Percentiles rank a stretch among this genome's conserved stretches.
Evolutionary conservation across 1,140 invertebrate species (phyloP).

Genomic region (Neodiprion virginianus): DNA sequence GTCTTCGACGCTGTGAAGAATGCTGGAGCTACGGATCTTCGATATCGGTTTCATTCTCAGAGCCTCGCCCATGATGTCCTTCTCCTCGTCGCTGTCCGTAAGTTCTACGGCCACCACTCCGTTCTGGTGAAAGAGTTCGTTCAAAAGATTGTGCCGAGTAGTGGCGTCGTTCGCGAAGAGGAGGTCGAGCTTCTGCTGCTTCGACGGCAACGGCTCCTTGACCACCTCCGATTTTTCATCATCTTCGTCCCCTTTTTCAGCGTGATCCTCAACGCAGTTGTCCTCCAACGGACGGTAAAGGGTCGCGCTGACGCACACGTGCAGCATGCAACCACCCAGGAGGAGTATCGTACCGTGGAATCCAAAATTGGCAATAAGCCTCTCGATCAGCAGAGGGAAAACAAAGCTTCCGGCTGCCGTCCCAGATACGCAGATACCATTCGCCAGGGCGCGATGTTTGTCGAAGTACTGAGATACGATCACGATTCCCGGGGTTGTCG

Average conservation of each 20-base stretch:
- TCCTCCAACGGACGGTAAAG: conserved; percentile 71
- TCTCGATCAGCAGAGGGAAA: conserved; percentile 77
- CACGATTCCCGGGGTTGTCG: conserved; percentile 80
- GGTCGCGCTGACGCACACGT: conserved; percentile 75
- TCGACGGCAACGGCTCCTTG: conserved; percentile 35
- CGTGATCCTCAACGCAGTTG: conserved; percentile 55
- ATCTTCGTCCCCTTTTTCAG: conserved; percentile 46
- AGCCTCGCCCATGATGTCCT: conserved; percentile 65
- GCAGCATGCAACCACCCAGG: conserved; percentile 78
- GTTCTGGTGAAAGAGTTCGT: conserved; percentile 66
- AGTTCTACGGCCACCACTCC: conserved; percentile 49
- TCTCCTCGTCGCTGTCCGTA: conserved; percentile 65
- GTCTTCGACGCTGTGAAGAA: conserved; percentile 76
- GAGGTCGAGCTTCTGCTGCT: conserved; percentile 62
- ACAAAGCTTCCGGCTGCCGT: conserved; percentile 81
- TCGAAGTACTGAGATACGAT: conserved; percentile 83
- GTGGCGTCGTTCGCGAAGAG: conserved; percentile 63
- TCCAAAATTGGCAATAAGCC: conserved; percentile 70
- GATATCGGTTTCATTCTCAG: conserved; percentile 64
- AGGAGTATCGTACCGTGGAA: conserved; percentile 77
- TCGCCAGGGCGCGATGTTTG: conserved; percentile 78
- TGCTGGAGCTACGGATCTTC: conserved; percentile 71
- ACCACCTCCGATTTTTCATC: conserved; percentile 54
- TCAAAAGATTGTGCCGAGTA: conserved; percentile 61
- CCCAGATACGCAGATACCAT: conserved; percentile 81